Base-by-base conservation (phyloP, 2,888 invertebrate species). In the Latrodectus elegans region DNA sequence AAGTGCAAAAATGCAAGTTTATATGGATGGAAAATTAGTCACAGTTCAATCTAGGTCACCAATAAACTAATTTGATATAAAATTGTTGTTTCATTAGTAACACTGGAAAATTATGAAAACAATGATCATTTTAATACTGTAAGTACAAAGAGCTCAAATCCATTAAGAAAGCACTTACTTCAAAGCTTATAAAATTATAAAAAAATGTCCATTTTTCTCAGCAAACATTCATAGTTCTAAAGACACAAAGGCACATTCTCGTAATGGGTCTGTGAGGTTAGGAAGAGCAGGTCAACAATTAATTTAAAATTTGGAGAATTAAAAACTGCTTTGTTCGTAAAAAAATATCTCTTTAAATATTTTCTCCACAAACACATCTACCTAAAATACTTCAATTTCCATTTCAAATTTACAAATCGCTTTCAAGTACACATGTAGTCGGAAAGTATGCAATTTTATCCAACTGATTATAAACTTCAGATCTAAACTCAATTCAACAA, bases 241-340 rank as follows among this genome's bases (percentile, higher is more conserved):
- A 55, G 22, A 78, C 77, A 80, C 17, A 83, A 86, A 86, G 86
- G 86, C 86, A 86, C 86, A 72, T 86, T 55, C 76, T 64, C n/a
- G 53, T 68, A 86, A 71, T 81, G 86, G 72, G 76, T 77, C 74
- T 52, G 51, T 12, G 65, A 65, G 60, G 65, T 70, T 72, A 72
- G 72, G 71, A 70, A 75, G 67, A n/a, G n/a, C 70, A 52, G 64
- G 17, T 81, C 67, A 76, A 81, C 75, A 86, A 38, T 77, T 86
- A 68, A 76, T 77, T 79, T 77, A 77, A 82, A 86, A 81, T 76
- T 49, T 67, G 49, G 72, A 70, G 67, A 85, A 73, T 68, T 80
- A 80, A 80, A 85, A 76, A 70, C 55, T 75, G 82, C 38, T 86
- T 81, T 86, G 86, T 86, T 81, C 81, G 86, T 86, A 86, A 76